Percentiles rank a stretch among this genome's conserved stretches.
These are phyloP conservation scores for Sternotherus odoratus DNA, from an alignment of 2,797 vertebrate species.

Conservation along the genomic window DNA sequence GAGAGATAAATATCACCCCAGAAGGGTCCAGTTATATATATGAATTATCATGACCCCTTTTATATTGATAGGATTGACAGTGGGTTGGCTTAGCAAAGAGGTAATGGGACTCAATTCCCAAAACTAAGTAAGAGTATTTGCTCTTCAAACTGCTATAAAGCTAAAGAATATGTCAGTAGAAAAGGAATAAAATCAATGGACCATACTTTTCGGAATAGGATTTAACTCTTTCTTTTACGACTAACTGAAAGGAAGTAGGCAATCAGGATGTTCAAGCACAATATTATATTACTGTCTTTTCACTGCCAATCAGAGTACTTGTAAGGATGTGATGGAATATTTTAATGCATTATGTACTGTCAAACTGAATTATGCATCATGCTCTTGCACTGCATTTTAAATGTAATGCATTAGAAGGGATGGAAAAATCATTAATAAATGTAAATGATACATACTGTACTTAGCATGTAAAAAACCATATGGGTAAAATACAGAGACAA, in stretches of 20 bases:
- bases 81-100: slow-evolving; percentile 22
- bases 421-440: slow-evolving; percentile 16
- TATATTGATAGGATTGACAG: slow-evolving; percentile 10
- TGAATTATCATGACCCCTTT: slow-evolving; percentile 52
- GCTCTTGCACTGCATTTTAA: not conserved
- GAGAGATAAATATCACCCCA: slow-evolving; percentile 11
- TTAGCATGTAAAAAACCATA: not conserved
- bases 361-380: slow-evolving; percentile 12
- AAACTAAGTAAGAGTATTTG: not conserved
- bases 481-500: not conserved
- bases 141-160: slow-evolving; percentile 15
- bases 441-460: not conserved
- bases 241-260: not conserved
- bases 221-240: not conserved
- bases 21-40: not conserved
- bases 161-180: slow-evolving; percentile 16
- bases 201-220: not conserved
- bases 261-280: not conserved
- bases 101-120: not conserved
- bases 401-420: slow-evolving; percentile 5
- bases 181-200: slow-evolving; percentile 23
- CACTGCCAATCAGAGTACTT: not conserved
- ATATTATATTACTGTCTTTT: not conserved
- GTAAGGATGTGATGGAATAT: slow-evolving; percentile 19
- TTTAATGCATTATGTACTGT: slow-evolving; percentile 18